phyloP scores from a whole-genome alignment of 2,888 invertebrate species.

The Zaprionus lineosus region DNA sequence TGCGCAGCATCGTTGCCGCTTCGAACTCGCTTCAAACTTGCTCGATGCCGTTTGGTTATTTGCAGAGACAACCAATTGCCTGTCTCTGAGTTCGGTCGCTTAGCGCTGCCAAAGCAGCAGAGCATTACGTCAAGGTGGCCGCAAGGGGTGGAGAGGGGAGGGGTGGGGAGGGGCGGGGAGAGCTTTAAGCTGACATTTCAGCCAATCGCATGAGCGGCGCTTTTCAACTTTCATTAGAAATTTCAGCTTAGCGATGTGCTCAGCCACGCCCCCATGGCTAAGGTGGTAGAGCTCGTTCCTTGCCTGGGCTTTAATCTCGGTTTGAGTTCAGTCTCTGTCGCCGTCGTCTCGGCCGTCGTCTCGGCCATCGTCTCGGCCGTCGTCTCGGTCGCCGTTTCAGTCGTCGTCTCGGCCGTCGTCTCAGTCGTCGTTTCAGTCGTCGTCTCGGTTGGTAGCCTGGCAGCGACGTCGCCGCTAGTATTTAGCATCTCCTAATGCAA shows the following conservation, averaged over 20 bases:
- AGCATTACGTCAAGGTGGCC: no score
- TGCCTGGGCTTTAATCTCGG: constrained; percentile 5
- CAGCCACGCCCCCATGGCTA: constrained; percentile 47
- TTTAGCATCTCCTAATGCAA: constrained; percentile 52
- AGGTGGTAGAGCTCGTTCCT: constrained; percentile 29
- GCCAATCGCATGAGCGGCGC: constrained; percentile 62
- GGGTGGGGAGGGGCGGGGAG: background rate
- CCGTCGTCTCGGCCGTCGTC: constrained; percentile 10
- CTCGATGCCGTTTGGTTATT: constrained; percentile 37
- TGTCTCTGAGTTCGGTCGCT: constrained; percentile 10
- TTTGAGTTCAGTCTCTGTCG: constrained; percentile 6
- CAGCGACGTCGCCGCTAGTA: constrained; percentile 32
- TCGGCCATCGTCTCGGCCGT: no score
- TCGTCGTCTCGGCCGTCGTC: constrained; percentile 9
- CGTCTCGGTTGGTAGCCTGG: constrained; percentile 19
- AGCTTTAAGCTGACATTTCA: constrained; percentile 33
- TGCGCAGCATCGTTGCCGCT: constrained; percentile 49
- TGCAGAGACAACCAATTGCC: no score
- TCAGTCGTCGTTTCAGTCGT: constrained; percentile 9
- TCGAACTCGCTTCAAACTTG: constrained; percentile 59
- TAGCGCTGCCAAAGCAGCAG: no score
- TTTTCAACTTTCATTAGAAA: constrained; percentile 74
- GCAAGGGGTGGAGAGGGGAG: background rate
- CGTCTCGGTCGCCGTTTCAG: constrained; percentile 10
- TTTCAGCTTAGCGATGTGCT: constrained; percentile 29